Conservation (phyloP, 1,140 invertebrate species). For the Drosophila leontia region DNA sequence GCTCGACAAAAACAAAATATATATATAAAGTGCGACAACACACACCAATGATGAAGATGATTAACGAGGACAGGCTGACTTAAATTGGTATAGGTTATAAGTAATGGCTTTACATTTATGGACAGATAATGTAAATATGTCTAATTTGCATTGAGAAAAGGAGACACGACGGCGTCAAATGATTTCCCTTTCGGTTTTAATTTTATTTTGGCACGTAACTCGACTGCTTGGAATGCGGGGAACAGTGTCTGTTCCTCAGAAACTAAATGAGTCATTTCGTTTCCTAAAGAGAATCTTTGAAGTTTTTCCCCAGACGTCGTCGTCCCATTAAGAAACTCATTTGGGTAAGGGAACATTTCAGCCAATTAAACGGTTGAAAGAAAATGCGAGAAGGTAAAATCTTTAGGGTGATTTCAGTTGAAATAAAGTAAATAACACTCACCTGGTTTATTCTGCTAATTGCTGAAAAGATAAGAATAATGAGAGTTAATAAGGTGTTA, state of each 20-base stretch:
- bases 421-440: constrained; percentile 39
- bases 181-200: constrained; percentile 11
- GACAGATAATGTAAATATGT: constrained; percentile 3
- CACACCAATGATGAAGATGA: constrained; percentile 33
- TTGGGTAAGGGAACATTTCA: constrained; percentile 4
- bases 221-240: neutral
- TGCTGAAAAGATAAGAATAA: constrained; percentile 34
- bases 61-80: constrained; percentile 67
- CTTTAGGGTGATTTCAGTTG: neutral
- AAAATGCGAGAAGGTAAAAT: neutral
- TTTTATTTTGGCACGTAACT: constrained; percentile 12
- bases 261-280: constrained; percentile 17
- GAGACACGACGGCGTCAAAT: constrained; percentile 7
- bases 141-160: constrained; percentile 11
- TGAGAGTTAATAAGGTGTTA: constrained; percentile 9
- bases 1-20: constrained; percentile 24
- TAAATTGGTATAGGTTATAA: constrained; percentile 14
- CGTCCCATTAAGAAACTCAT: constrained; percentile 8
- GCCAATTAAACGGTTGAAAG: constrained; percentile 17
- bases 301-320: neutral
- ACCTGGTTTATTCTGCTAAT: constrained; percentile 58
- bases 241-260: neutral
- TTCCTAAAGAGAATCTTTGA: constrained; percentile 11
- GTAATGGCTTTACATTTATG: neutral
- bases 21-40: constrained; percentile 48